Evolutionary conservation across 2,888 invertebrate genomes (phyloP).

Genomic region (Xanthia togata): DNA sequence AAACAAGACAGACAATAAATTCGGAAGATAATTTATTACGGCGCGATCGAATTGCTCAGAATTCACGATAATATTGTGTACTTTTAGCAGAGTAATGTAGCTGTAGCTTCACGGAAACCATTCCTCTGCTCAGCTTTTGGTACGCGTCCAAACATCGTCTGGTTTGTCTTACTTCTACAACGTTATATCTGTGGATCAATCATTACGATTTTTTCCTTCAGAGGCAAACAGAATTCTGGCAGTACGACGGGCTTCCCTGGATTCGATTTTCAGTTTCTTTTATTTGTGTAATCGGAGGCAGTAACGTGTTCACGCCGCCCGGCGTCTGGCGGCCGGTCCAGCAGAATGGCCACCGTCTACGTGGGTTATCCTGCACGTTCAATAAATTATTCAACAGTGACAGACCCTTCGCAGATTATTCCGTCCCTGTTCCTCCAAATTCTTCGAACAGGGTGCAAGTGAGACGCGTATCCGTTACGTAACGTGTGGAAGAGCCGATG

Average conservation of each 20-base stretch:
- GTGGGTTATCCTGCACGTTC: constrained; percentile 62
- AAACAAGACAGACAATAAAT: constrained; percentile 52
- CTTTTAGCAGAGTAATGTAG: constrained; percentile 45
- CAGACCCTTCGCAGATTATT: constrained; percentile 65
- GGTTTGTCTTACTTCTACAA: constrained; percentile 12
- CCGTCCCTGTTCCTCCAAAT: constrained; percentile 60
- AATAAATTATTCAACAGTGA: constrained; percentile 77
- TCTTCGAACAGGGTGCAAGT: constrained; percentile 48
- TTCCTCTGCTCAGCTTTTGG: constrained; percentile 59
- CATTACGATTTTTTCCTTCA: constrained; percentile 52
- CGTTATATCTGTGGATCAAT: constrained; percentile 33
- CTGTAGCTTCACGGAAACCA: constrained; percentile 49
- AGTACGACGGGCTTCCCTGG: not conserved
- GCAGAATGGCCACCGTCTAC: constrained; percentile 55
- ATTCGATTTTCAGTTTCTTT: constrained; percentile 14
- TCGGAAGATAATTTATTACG: constrained; percentile 52
- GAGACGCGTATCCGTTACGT: constrained; percentile 54
- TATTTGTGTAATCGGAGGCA: constrained; percentile 18
- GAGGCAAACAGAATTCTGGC: not conserved
- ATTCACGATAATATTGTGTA: constrained; percentile 50
- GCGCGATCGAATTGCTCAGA: constrained; percentile 41
- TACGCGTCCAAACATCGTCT: constrained; percentile 60
- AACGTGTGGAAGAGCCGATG: constrained; percentile 56
- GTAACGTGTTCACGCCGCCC: not conserved
- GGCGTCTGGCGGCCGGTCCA: constrained; percentile 5